Evolutionary conservation across 2,113 vertebrate species (phyloP).

Genomic region (Willisornis vidua): DNA sequence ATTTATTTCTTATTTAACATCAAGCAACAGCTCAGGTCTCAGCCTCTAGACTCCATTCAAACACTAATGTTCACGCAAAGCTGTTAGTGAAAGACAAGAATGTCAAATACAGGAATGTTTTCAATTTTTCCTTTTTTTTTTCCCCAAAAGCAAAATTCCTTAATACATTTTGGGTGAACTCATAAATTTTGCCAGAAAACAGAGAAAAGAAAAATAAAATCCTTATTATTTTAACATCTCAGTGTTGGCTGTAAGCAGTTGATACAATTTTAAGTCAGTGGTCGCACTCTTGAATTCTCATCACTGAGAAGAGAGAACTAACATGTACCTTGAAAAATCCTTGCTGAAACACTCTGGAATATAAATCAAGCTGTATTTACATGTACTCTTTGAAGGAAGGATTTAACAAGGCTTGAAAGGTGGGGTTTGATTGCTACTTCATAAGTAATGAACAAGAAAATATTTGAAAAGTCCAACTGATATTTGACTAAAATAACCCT

Average conservation of each 20-base stretch:
- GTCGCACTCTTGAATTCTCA: neutral
- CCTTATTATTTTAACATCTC: neutral
- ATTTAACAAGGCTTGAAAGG: neutral
- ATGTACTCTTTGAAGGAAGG: neutral
- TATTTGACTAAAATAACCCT: neutral
- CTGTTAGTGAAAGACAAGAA: neutral
- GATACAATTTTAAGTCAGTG: neutral
- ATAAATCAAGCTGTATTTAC: neutral
- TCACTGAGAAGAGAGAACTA: neutral
- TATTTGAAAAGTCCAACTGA: neutral
- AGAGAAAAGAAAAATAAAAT: neutral
- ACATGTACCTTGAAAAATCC: neutral
- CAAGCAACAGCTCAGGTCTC: neutral
- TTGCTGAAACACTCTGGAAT: neutral
- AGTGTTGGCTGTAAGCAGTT: neutral
- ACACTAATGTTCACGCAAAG: neutral
- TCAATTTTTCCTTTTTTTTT: neutral
- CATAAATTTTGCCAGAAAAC: neutral
- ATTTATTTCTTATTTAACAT: conserved; percentile 44
- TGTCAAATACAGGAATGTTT: neutral
- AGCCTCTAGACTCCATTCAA: neutral
- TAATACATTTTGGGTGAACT: neutral
- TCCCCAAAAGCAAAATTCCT: neutral
- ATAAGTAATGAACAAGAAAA: neutral
- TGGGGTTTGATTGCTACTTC: neutral